Percentiles rank a stretch among this genome's conserved stretches.
Conservation (phyloP, 2,888 invertebrate species). For the Pristionchus japonicus region DNA sequence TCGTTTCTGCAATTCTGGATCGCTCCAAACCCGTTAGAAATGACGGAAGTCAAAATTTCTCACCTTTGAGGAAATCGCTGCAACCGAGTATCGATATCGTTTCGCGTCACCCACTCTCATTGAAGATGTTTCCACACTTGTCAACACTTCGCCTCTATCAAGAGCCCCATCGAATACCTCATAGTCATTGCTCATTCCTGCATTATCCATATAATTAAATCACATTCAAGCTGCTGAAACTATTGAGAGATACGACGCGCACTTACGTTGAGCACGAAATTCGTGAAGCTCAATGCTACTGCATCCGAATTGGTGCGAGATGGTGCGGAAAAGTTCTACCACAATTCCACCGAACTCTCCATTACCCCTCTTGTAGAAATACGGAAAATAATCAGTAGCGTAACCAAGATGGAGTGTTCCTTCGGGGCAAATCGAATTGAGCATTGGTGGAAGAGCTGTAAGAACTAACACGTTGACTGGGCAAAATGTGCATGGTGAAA, state of each 20-base stretch:
- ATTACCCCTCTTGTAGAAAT: not conserved
- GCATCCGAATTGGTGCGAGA: not conserved
- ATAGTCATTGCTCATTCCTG: not conserved
- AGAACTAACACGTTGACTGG: not conserved
- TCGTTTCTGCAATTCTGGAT: too few relatives aligned
- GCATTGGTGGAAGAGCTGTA: not conserved
- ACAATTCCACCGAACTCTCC: not conserved
- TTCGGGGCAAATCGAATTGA: not conserved
- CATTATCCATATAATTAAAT: too few relatives aligned
- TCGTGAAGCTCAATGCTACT: not conserved
- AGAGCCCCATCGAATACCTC: not conserved
- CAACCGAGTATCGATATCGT: not conserved
- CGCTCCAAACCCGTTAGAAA: too few relatives aligned
- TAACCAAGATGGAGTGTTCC: not conserved
- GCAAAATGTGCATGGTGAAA: too few relatives aligned
- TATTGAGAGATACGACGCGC: not conserved
- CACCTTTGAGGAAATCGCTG: not conserved
- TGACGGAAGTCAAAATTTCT: too few relatives aligned
- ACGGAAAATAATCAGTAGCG: not conserved
- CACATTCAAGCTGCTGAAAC: too few relatives aligned
- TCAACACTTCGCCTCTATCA: not conserved
- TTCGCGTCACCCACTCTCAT: not conserved
- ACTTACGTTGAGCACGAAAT: not conserved
- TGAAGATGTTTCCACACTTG: not conserved
- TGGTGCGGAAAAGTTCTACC: not conserved